Percentiles rank a stretch among this genome's conserved stretches.
Conservation (phyloP, 2,797 vertebrate species). For the Nannoperca australis region DNA sequence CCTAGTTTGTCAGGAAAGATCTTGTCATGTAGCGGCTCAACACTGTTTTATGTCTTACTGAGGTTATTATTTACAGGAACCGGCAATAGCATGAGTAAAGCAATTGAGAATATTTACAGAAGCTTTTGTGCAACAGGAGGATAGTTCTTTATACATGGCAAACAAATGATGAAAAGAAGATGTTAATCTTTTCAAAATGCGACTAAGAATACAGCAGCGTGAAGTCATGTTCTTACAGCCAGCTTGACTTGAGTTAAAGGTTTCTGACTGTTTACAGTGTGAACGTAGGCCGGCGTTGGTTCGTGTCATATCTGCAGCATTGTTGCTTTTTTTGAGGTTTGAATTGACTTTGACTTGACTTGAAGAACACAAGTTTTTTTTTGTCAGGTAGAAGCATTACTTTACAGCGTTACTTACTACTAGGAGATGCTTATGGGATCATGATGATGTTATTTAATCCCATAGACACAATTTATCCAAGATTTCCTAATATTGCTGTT, state of each 20-base stretch:
- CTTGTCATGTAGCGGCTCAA: slow-evolving; percentile 15
- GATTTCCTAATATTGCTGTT: too few relatives aligned
- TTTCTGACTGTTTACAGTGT: background rate
- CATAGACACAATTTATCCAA: too few relatives aligned
- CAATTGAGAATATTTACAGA: background rate
- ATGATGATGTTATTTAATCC: too few relatives aligned
- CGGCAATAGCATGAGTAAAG: background rate
- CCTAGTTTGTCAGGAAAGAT: slow-evolving; percentile 21
- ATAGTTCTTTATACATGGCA: background rate
- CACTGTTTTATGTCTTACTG: background rate
- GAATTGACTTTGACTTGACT: background rate
- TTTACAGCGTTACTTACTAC: background rate
- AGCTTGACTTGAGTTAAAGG: background rate
- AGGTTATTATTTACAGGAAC: slow-evolving; percentile 2
- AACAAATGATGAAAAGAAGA: background rate
- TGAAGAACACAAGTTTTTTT: background rate
- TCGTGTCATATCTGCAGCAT: background rate
- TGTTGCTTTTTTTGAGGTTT: too few relatives aligned
- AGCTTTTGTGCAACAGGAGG: background rate
- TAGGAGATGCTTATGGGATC: too few relatives aligned
- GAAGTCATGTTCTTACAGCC: background rate
- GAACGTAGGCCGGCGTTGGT: background rate
- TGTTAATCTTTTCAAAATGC: background rate
- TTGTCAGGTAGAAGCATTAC: too few relatives aligned
- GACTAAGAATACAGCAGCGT: background rate